These are phyloP conservation scores for Ifrita kowaldi DNA, from an alignment of 2,113 vertebrate species.

Conservation along the genomic window DNA sequence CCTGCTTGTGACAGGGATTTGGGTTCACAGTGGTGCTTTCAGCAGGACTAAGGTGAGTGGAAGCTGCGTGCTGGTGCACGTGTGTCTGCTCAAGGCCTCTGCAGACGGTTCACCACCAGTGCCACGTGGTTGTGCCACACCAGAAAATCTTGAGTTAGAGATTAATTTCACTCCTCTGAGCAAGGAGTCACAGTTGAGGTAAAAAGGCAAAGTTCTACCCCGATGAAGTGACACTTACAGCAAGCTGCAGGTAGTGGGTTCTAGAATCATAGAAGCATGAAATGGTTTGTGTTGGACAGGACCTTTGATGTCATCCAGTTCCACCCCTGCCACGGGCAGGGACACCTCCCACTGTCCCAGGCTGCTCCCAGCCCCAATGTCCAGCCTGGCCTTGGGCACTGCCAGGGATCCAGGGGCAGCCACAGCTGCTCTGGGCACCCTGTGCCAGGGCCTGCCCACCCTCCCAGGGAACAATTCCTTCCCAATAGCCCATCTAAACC, in stretches of 20 bases:
- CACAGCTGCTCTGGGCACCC: background rate
- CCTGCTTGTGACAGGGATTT: background rate
- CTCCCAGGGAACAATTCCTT: background rate
- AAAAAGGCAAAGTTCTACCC: background rate
- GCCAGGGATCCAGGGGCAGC: background rate
- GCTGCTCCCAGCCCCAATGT: background rate
- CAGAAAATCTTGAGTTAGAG: background rate
- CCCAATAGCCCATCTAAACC: fast-evolving
- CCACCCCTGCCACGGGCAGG: background rate
- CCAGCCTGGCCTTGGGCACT: background rate
- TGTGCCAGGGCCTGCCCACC: background rate
- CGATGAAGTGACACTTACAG: fast-evolving
- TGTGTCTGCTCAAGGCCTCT: background rate
- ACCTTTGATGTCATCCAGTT: background rate
- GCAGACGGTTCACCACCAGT: background rate
- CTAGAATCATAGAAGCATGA: too few relatives aligned
- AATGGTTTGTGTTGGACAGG: background rate
- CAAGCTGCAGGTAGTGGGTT: background rate
- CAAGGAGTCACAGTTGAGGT: background rate
- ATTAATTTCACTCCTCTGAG: background rate
- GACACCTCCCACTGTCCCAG: background rate
- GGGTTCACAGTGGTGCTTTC: background rate
- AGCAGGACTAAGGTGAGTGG: background rate
- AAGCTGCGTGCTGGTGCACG: background rate
- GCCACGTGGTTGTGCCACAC: fast-evolving